Evolutionary conservation across 2,797 vertebrate genomes (phyloP), one percentile per base, ranked within the genome.

Genomic region (Tympanoctomys barrerae): DNA sequence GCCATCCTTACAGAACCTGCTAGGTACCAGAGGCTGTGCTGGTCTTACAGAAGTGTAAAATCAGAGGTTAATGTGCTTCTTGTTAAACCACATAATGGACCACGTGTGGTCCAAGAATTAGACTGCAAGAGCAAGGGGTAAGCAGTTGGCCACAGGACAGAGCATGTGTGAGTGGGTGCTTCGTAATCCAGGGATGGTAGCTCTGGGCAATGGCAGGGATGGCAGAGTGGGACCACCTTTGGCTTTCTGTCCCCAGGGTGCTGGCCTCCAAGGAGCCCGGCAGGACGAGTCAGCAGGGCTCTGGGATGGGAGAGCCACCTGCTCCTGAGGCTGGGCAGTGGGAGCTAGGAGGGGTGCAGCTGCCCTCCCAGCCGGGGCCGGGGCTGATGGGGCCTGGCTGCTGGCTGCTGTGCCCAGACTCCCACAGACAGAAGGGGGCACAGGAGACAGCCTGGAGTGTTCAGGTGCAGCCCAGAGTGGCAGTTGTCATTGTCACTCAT

Each of bases 251-350:
- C 64, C 7, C 31, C 19, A 36, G 77, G 31, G 22, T 62, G 62
- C 36, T 22, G 0, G 4, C 7, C 0, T 0, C 26, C 24, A 1
- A 22, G 36, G 33, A 57, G 2, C 42, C n/a, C 70, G 22, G 7
- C 4, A 13, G 78, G 86, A 61, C 13, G 2, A 18, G 57, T 21
- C 6, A 1, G 49, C 18, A 24, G 39, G 46, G 36, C 22, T 80
- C 33, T 12, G 24, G 52, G 10, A 2, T 0, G n/a, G 19, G 26
- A 52, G 24, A 46, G 49, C 24, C 14, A 18, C 16, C 0, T 18
- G 61, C 42, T 9, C 26, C 18, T 0, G 10, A 2, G n/a, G 79
- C 70, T 61, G 78, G 57, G 26, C 7, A 22, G 12, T 14, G 28
- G 39, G 57, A 57, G 57, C 36, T 14, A 19, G 18, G 39, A 39